Percentiles rank a stretch among this genome's conserved stretches.
These are phyloP conservation scores for Sorex araneus DNA, from an alignment of 2,113 vertebrate genomes.

Conservation along the genomic window DNA sequence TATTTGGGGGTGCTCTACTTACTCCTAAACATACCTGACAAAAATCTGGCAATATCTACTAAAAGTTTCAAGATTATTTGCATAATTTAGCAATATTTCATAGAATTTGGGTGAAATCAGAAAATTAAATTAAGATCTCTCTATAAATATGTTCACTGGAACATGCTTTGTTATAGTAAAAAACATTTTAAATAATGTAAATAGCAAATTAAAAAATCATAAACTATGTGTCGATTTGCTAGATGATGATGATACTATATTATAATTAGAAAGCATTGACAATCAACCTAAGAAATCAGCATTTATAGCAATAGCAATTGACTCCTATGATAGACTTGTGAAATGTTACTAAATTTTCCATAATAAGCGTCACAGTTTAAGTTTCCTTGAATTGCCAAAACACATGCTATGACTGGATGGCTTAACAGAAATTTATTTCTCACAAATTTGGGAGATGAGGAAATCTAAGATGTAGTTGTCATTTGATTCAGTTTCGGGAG, in stretches of 20 bases:
- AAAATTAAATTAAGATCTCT: not conserved
- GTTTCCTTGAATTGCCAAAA: too few relatives aligned
- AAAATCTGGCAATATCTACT: too few relatives aligned
- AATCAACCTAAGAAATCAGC: slow-evolving; percentile 12
- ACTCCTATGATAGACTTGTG: too few relatives aligned
- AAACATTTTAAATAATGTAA: too few relatives aligned
- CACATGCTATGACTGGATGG: not conserved
- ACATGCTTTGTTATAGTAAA: not conserved
- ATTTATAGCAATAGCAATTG: too few relatives aligned
- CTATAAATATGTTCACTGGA: not conserved
- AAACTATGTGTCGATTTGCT: not conserved
- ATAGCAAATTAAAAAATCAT: too few relatives aligned
- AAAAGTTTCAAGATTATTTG: too few relatives aligned
- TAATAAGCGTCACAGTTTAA: too few relatives aligned
- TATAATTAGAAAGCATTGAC: slow-evolving; percentile 36
- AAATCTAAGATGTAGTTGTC: not conserved
- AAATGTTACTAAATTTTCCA: too few relatives aligned
- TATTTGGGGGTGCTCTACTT: too few relatives aligned
- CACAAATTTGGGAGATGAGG: not conserved
- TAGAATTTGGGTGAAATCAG: slow-evolving; percentile 20
- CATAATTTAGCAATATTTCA: not conserved
- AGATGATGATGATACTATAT: not conserved
- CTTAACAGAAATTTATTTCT: not conserved
- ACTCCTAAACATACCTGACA: too few relatives aligned
- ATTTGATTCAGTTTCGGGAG: not conserved